These are phyloP conservation scores for Alethe diademata DNA, from an alignment of 2,113 vertebrate genomes.

Conservation along the genomic window DNA sequence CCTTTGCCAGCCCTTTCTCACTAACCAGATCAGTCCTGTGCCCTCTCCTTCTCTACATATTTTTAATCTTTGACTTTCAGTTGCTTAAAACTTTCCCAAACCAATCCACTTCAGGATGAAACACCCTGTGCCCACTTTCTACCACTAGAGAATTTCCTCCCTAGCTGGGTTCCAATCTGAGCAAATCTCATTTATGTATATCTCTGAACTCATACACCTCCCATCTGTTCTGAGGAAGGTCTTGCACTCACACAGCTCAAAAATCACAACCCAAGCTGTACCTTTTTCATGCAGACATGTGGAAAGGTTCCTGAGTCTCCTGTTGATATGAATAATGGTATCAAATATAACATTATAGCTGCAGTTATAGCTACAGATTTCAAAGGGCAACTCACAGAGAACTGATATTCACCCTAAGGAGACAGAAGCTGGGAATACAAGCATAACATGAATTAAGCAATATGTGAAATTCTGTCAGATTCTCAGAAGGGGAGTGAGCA, in stretches of 20 bases:
- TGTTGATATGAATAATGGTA: not conserved
- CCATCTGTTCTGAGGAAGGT: not conserved
- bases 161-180: not conserved
- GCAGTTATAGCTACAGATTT: not conserved
- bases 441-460: not conserved
- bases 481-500: not conserved
- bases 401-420: not conserved
- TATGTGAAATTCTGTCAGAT: not conserved
- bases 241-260: not conserved
- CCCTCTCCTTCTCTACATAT: not conserved
- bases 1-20: constrained; percentile 21
- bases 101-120: not conserved
- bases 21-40: not conserved
- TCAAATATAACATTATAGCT: not conserved
- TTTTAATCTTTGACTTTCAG: not conserved
- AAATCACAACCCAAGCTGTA: not conserved
- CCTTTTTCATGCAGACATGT: not conserved
- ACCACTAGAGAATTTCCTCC: not conserved
- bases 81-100: constrained; percentile 11
- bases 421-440: not conserved
- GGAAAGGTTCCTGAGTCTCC: not conserved
- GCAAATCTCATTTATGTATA: not conserved
- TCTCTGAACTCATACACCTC: not conserved
- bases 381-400: not conserved
- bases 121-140: not conserved